Percentiles rank a stretch among this genome's conserved stretches.
Evolutionary conservation across 1,140 invertebrate genomes (phyloP).

Genomic region (Bradysia coprophila): DNA sequence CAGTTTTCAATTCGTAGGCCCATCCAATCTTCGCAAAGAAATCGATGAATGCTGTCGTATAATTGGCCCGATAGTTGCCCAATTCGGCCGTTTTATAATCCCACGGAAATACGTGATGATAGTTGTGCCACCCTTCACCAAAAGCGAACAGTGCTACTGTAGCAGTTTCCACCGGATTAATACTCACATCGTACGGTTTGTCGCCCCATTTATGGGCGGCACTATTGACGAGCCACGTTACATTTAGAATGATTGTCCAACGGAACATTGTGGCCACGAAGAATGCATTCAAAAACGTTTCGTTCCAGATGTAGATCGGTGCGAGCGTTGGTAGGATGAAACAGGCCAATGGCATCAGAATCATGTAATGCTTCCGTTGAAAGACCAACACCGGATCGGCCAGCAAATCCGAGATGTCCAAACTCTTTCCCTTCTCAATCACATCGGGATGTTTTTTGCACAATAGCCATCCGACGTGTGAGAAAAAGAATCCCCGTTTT

Average conservation of each 20-base stretch:
- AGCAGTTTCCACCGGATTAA: slow-evolving; percentile 41
- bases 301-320: slow-evolving; percentile 56
- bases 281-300: slow-evolving; percentile 38
- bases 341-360: slow-evolving; percentile 46
- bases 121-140: slow-evolving; percentile 82
- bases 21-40: slow-evolving; percentile 49
- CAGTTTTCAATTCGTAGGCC: slow-evolving; percentile 57
- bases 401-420: slow-evolving; percentile 62
- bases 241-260: slow-evolving; percentile 61
- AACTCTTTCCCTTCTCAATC: slow-evolving; percentile 40
- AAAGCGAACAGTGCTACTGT: slow-evolving; percentile 34
- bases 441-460: slow-evolving; percentile 71
- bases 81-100: slow-evolving; percentile 47
- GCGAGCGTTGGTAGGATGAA: slow-evolving; percentile 64
- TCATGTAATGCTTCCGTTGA: slow-evolving; percentile 52
- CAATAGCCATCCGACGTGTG: slow-evolving; percentile 82
- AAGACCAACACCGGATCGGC: slow-evolving; percentile 56
- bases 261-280: slow-evolving; percentile 42
- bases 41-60: slow-evolving; percentile 41
- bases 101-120: slow-evolving; percentile 81
- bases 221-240: slow-evolving; percentile 75
- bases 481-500: slow-evolving; percentile 75
- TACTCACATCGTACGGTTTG: slow-evolving; percentile 11
- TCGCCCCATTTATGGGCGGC: slow-evolving; percentile 14
- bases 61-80: slow-evolving; percentile 27